These are phyloP conservation scores for Aethes cnicana DNA, from an alignment of 2,888 invertebrate species.

Conservation along the genomic window DNA sequence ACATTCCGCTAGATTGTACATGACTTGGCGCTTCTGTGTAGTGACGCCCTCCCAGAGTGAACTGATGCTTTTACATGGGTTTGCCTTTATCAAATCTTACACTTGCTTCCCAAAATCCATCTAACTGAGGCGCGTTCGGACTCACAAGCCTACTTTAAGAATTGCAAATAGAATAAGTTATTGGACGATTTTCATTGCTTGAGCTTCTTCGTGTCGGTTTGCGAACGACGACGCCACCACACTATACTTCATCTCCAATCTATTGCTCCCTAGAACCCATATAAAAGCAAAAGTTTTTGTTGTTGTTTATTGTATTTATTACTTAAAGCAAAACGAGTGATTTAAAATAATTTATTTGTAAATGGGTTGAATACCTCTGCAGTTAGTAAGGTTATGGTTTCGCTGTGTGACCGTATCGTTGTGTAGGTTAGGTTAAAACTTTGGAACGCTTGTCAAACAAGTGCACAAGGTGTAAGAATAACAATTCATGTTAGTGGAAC, in stretches of 20 bases:
- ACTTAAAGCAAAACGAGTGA: slow-evolving; percentile 62
- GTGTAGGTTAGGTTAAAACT: slow-evolving; percentile 53
- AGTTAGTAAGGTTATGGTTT: slow-evolving; percentile 41
- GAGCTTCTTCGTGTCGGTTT: too few relatives aligned
- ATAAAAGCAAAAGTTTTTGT: slow-evolving; percentile 59
- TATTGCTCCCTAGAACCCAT: slow-evolving; percentile 39
- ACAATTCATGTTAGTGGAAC: slow-evolving; percentile 58
- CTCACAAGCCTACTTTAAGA: slow-evolving; percentile 2
- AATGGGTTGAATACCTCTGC: slow-evolving; percentile 57
- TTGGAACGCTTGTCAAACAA: slow-evolving; percentile 77
- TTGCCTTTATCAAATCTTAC: slow-evolving; percentile 4
- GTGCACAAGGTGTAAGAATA: slow-evolving; percentile 66
- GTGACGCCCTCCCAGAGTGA: slow-evolving; percentile 41
- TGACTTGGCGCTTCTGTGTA: slow-evolving; percentile 31
- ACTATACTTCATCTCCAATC: too few relatives aligned
- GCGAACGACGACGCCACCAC: too few relatives aligned
- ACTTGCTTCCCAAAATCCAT: slow-evolving; percentile 1
- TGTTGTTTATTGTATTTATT: slow-evolving; percentile 74
- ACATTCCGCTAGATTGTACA: slow-evolving; percentile 32
- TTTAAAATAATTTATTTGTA: slow-evolving; percentile 76
- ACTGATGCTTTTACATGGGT: slow-evolving; percentile 49
- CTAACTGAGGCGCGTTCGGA: too few relatives aligned
- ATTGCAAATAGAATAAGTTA: too few relatives aligned
- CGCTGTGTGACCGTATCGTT: slow-evolving; percentile 36
- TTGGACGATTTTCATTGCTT: too few relatives aligned